Percentiles rank a stretch among this genome's conserved stretches.
These are phyloP conservation scores for Sebastes aleutianus DNA, from an alignment of 2,797 vertebrate genomes.

Conservation along the genomic window DNA sequence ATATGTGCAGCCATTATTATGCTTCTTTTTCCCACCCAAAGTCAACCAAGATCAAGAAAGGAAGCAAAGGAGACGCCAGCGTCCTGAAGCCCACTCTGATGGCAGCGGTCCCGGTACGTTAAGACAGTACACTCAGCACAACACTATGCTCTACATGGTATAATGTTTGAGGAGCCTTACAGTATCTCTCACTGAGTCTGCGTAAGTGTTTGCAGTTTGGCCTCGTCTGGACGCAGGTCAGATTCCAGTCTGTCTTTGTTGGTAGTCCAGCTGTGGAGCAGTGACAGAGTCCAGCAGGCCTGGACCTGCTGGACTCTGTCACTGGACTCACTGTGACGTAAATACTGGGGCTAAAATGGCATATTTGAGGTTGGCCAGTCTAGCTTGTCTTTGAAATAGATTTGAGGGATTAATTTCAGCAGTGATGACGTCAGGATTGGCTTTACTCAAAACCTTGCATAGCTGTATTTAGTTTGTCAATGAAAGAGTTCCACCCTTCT, in stretches of 20 bases:
- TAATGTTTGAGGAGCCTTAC: neutral
- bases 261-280: conserved; percentile 8
- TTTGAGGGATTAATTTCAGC: too few species aligned
- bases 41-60: conserved; percentile 97
- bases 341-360: neutral
- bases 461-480: neutral
- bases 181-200: neutral
- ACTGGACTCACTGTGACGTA: conserved; percentile 11
- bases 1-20: neutral
- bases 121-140: neutral
- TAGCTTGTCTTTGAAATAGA: neutral
- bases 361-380: neutral
- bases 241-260: conserved; percentile 19
- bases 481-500: neutral
- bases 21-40: conserved; percentile 60
- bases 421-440: too few species aligned
- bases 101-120: conserved; percentile 88
- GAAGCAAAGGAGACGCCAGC: conserved; percentile 93
- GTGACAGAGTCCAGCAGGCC: conserved; percentile 29
- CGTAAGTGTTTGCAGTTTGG: conserved; percentile 1
- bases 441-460: too few species aligned
- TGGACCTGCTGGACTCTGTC: neutral
- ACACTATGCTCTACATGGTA: neutral
- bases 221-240: neutral
- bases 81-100: conserved; percentile 91